phyloP scores from a whole-genome alignment of 2,888 invertebrate species.

The Himalopsyche tibetana region DNA sequence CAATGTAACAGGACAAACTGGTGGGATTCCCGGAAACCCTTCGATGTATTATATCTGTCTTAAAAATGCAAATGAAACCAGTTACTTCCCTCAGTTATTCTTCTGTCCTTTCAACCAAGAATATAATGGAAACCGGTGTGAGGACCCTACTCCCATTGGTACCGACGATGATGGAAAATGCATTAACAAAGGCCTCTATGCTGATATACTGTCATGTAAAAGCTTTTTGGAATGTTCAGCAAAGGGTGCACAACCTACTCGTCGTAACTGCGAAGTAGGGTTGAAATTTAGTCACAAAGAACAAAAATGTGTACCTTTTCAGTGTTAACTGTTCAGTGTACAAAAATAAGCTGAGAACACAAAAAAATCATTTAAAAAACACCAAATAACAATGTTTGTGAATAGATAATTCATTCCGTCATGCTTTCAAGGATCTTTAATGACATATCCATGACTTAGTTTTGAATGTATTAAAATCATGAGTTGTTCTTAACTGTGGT shows the following conservation, averaged over 20 bases:
- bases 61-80: background rate
- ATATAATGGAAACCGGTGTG: constrained; percentile 19
- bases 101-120: constrained; percentile 23
- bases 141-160: constrained; percentile 37
- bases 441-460: too few relatives aligned
- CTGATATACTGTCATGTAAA: constrained; percentile 2
- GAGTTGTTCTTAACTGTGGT: too few relatives aligned
- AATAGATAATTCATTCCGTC: too few relatives aligned
- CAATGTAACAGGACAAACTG: constrained; percentile 17
- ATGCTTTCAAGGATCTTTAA: too few relatives aligned
- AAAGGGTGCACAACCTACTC: background rate
- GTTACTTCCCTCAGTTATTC: constrained; percentile 49
- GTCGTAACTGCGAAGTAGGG: constrained; percentile 12
- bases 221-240: constrained; percentile 44
- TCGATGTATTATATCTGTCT: constrained; percentile 49
- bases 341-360: too few relatives aligned
- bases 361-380: too few relatives aligned
- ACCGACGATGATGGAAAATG: constrained; percentile 4
- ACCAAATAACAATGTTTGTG: too few relatives aligned
- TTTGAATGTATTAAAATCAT: too few relatives aligned
- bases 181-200: background rate
- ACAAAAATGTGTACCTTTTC: background rate
- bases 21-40: constrained; percentile 27
- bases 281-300: background rate
- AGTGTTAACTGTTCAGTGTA: background rate